Percentiles rank a stretch among this genome's conserved stretches.
Evolutionary conservation across 2,888 invertebrate species (phyloP).

Genomic region (Athetis lepigone): DNA sequence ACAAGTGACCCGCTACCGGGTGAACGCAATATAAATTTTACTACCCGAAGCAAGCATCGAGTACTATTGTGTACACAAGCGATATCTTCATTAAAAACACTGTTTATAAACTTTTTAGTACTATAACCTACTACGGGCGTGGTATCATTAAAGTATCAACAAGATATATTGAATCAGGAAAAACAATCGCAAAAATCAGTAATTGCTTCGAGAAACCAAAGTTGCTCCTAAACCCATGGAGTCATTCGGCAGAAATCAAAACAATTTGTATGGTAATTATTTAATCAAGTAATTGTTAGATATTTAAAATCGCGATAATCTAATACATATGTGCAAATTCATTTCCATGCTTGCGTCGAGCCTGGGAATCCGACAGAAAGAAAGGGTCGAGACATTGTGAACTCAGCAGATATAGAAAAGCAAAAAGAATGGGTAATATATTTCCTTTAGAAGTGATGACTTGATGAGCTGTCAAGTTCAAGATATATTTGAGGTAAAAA

Average conservation of each 20-base stretch:
- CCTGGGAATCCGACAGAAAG: slow-evolving; percentile 28
- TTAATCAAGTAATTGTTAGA: slow-evolving; percentile 39
- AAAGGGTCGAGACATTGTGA: slow-evolving; percentile 20
- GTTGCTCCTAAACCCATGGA: slow-evolving; percentile 8
- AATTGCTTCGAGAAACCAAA: slow-evolving; percentile 25
- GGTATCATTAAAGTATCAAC: neutral
- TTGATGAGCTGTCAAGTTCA: too few species aligned
- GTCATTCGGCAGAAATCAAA: slow-evolving; percentile 18
- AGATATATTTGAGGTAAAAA: too few species aligned
- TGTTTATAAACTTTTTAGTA: neutral
- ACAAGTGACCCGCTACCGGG: slow-evolving; percentile 76
- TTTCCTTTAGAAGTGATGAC: too few species aligned
- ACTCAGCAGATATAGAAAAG: too few species aligned
- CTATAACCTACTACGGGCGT: neutral
- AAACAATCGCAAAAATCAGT: slow-evolving; percentile 12
- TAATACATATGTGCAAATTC: slow-evolving; percentile 31
- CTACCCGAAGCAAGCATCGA: slow-evolving; percentile 69
- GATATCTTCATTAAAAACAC: slow-evolving; percentile 18
- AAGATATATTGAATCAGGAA: neutral
- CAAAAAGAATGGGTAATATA: too few species aligned
- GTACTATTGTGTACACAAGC: slow-evolving; percentile 69
- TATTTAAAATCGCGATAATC: slow-evolving; percentile 28
- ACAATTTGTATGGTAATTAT: slow-evolving; percentile 44
- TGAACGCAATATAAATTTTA: slow-evolving; percentile 79
- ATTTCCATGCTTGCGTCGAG: slow-evolving; percentile 19